Percentiles rank a stretch among this genome's conserved stretches.
These are phyloP conservation scores for Rhea pennata DNA, from an alignment of 2,113 vertebrate species.

Conservation along the genomic window DNA sequence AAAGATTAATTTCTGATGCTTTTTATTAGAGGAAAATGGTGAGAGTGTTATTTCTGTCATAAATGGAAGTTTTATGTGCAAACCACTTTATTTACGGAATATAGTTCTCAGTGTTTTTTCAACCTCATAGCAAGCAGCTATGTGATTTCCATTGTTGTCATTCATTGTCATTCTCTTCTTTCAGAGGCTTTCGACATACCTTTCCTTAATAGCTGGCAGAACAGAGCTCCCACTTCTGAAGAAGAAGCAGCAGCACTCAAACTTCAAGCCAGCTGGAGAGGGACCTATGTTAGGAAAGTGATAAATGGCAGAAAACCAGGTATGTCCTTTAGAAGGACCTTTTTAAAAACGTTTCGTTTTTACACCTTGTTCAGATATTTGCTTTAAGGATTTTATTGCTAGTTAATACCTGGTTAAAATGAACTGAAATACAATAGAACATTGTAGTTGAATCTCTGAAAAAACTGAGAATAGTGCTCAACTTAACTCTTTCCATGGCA, in stretches of 20 bases:
- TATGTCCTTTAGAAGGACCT: slow-evolving; percentile 39
- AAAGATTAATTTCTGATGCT: neutral
- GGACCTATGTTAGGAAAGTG: slow-evolving; percentile 60
- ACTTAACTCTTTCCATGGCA: neutral
- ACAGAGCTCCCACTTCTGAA: slow-evolving; percentile 63
- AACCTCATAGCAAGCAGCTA: neutral
- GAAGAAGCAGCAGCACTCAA: slow-evolving; percentile 73
- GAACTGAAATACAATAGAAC: neutral
- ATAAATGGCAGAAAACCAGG: slow-evolving; percentile 75
- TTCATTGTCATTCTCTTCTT: neutral
- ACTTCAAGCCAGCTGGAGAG: slow-evolving; percentile 78
- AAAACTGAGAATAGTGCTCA: neutral
- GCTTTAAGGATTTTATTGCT: neutral
- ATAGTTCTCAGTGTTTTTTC: neutral
- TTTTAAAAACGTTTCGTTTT: neutral
- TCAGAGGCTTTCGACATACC: slow-evolving; percentile 23
- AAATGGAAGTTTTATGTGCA: neutral
- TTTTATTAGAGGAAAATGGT: neutral
- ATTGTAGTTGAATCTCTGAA: neutral
- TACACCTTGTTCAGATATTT: neutral
- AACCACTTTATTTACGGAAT: neutral
- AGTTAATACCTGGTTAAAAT: neutral
- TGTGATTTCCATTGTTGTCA: neutral
- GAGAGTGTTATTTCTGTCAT: neutral
- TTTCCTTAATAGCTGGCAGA: slow-evolving; percentile 60